Percentiles rank a stretch among this genome's conserved stretches.
Conservation (phyloP, 1,140 invertebrate genomes). For the Hypsibius dujardini region DNA sequence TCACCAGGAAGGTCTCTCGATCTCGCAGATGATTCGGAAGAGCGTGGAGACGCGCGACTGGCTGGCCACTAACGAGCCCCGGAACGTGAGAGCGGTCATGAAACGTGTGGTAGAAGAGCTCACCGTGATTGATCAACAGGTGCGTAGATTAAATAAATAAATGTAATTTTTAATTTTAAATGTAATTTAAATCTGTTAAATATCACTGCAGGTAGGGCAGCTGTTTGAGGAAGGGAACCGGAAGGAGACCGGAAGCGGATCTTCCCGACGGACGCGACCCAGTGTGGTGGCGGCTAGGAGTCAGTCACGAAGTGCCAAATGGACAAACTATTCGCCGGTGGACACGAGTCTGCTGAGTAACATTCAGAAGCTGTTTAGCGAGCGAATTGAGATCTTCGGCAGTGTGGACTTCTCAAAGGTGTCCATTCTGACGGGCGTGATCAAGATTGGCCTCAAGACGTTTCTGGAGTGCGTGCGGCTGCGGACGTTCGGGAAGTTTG, state of each 20-base stretch:
- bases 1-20: conserved; percentile 51
- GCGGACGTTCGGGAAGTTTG: conserved; percentile 81
- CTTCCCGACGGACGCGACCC: conserved; percentile 22
- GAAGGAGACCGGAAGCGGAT: conserved; percentile 43
- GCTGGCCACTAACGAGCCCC: conserved; percentile 74
- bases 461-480: conserved; percentile 84
- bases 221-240: conserved; percentile 56
- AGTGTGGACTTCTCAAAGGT: conserved; percentile 84
- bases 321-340: conserved; percentile 29
- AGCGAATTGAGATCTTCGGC: conserved; percentile 89
- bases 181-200: too few species aligned
- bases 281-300: conserved; percentile 16
- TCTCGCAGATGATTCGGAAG: conserved; percentile 77
- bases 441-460: conserved; percentile 93
- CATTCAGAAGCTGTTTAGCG: conserved; percentile 87
- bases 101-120: conserved; percentile 83
- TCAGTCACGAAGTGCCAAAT: conserved; percentile 18
- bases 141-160: too few species aligned
- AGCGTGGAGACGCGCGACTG: conserved; percentile 85
- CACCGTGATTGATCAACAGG: conserved; percentile 58
- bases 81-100: conserved; percentile 80
- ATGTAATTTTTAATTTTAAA: too few species aligned
- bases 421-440: conserved; percentile 81
- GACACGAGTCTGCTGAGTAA: conserved; percentile 76
- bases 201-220: too few species aligned